A percentile compares a stretch with the other conserved stretches of the same genome.
phyloP scores from a whole-genome alignment of 2,113 vertebrate species.

The Tautogolabrus adspersus region DNA sequence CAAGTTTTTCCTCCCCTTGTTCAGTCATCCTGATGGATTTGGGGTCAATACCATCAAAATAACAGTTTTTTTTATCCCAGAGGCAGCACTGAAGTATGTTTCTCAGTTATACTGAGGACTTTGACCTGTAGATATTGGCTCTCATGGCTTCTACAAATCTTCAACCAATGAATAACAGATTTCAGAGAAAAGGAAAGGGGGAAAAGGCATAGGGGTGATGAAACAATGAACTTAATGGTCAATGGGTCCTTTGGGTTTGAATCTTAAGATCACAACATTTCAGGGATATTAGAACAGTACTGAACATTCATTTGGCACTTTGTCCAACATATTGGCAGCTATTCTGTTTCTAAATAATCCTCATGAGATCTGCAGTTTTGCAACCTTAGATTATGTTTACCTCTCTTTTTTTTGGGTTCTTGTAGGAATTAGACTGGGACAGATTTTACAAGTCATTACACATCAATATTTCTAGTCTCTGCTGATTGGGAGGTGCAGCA shows the following conservation, averaged over 20 bases:
- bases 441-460: conserved; percentile 24
- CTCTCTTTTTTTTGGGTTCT: conserved; percentile 5
- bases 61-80: conserved; percentile 16
- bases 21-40: conserved; percentile 19
- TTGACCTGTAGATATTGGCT: neutral
- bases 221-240: conserved; percentile 3
- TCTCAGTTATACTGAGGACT: conserved; percentile 12
- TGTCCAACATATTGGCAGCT: conserved; percentile 41
- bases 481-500: neutral
- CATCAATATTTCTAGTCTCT: conserved; percentile 24
- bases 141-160: conserved; percentile 23
- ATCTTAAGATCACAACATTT: conserved; percentile 15
- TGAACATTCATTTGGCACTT: neutral
- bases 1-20: neutral
- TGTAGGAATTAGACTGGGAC: conserved; percentile 5
- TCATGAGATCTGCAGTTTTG: conserved; percentile 8
- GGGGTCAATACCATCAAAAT: neutral
- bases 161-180: conserved; percentile 31
- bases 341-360: conserved; percentile 14
- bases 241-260: conserved; percentile 27
- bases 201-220: neutral
- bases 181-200: neutral
- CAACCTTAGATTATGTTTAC: conserved; percentile 16
- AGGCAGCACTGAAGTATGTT: conserved; percentile 11
- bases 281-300: neutral